Percentiles rank a stretch among this genome's conserved stretches.
Conservation (phyloP, 2,797 vertebrate species). For the Neosilurus hyrtlii region DNA sequence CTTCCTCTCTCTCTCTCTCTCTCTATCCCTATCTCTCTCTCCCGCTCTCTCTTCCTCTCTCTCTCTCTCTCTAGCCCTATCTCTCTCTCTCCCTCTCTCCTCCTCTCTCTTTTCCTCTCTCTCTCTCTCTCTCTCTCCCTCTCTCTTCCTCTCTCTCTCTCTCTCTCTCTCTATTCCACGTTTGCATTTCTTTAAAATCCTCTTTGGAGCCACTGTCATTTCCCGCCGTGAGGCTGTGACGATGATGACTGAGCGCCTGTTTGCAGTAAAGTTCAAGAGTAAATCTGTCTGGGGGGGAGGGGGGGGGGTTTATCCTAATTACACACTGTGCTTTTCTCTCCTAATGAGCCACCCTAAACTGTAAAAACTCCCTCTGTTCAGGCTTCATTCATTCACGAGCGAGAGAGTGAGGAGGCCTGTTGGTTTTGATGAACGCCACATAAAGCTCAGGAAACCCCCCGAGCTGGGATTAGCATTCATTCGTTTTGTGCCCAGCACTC, state of each 20-base stretch:
- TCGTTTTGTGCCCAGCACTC: slow-evolving; percentile 42
- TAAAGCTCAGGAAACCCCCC: slow-evolving; percentile 46
- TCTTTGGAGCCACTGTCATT: slow-evolving; percentile 72
- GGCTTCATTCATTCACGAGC: slow-evolving; percentile 30
- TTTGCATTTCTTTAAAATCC: slow-evolving; percentile 64
- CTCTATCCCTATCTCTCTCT: too few relatives aligned
- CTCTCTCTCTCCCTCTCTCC: not conserved
- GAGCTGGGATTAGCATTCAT: slow-evolving; percentile 49
- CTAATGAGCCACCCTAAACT: slow-evolving; percentile 63
- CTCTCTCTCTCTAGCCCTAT: too few relatives aligned
- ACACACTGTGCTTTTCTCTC: slow-evolving; percentile 68
- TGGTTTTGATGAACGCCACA: slow-evolving; percentile 49
- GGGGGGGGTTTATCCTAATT: slow-evolving; percentile 69
- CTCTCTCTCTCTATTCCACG: slow-evolving; percentile 46
- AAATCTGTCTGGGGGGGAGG: slow-evolving; percentile 53
- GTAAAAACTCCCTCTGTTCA: slow-evolving; percentile 25
- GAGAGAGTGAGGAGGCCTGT: slow-evolving; percentile 20
- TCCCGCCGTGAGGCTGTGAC: slow-evolving; percentile 65
- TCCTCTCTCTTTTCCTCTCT: not conserved
- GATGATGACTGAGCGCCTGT: slow-evolving; percentile 46
- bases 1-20: too few relatives aligned
- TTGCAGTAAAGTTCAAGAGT: slow-evolving; percentile 53
- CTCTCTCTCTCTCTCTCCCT: slow-evolving; percentile 25
- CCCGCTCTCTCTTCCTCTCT: too few relatives aligned
- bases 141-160: slow-evolving; percentile 18